Evolutionary conservation across 37 sponge, comb jelly and placozoan species (phyloP).

Genomic region (Ianthella basta): DNA sequence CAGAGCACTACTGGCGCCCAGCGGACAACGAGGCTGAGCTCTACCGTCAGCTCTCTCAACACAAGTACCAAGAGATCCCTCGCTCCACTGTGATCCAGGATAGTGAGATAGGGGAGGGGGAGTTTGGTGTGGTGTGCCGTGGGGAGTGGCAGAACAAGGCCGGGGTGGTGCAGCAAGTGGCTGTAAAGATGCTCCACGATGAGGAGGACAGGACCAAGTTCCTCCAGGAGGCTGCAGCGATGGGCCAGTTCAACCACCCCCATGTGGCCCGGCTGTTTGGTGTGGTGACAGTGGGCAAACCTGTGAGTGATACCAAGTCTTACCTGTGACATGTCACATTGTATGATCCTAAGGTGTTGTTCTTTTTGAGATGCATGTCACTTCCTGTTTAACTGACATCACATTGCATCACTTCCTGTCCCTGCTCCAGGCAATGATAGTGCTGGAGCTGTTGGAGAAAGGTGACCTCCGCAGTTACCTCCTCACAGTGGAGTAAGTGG

Average conservation of each 20-base stretch:
- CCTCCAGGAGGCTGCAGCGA: constrained; percentile 37
- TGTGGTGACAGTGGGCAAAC: constrained; percentile 31
- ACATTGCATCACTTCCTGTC: too few species aligned
- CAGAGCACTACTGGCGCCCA: constrained; percentile 30
- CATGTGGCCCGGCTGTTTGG: constrained; percentile 35
- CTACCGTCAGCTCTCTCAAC: constrained; percentile 24
- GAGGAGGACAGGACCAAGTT: constrained; percentile 26
- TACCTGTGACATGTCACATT: too few species aligned
- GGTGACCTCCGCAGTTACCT: constrained; percentile 15
- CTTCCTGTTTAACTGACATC: too few species aligned
- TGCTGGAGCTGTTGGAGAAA: constrained; percentile 9
- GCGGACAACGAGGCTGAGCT: constrained; percentile 5
- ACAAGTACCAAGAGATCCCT: constrained; percentile 31
- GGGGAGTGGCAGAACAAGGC: constrained; percentile 21
- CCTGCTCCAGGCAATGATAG: constrained; percentile 21
- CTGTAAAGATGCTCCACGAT: constrained; percentile 25
- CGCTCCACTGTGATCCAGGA: neutral
- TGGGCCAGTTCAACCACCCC: constrained; percentile 45
- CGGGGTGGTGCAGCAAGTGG: constrained; percentile 29
- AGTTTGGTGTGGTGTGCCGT: constrained; percentile 11
- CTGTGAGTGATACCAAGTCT: neutral
- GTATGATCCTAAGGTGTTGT: too few species aligned
- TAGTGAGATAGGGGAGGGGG: constrained; percentile 19
- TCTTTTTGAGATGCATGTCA: too few species aligned
- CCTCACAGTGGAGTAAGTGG: constrained; percentile 9